Evolutionary conservation across 2,113 vertebrate genomes (phyloP).

Genomic region (Neodontobutis hainanensis): DNA sequence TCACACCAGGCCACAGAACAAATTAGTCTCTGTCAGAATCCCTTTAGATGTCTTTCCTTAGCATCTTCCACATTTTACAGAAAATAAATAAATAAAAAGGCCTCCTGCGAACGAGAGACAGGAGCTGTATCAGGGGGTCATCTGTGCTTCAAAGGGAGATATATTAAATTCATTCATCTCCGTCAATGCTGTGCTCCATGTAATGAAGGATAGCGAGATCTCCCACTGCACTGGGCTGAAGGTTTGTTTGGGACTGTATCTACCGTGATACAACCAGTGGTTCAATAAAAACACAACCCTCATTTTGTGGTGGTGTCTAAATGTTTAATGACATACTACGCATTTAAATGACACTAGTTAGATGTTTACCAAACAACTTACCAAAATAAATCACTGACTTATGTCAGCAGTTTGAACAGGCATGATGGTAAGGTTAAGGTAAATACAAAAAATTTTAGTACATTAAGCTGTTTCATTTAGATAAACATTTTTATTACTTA

Average conservation of each 20-base stretch:
- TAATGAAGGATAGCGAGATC: slow-evolving; percentile 67
- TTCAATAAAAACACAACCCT: slow-evolving; percentile 64
- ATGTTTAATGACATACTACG: not conserved
- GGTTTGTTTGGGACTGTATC: slow-evolving; percentile 72
- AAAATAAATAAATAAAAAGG: slow-evolving; percentile 38
- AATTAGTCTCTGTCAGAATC: slow-evolving; percentile 66
- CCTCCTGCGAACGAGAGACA: slow-evolving; percentile 55
- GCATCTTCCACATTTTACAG: slow-evolving; percentile 52
- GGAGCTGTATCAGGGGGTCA: slow-evolving; percentile 72
- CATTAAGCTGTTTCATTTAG: no score
- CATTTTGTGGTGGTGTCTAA: slow-evolving; percentile 14
- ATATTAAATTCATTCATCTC: slow-evolving; percentile 76
- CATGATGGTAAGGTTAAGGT: no score
- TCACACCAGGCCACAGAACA: slow-evolving; percentile 55
- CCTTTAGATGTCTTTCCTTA: slow-evolving; percentile 58
- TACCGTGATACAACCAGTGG: slow-evolving; percentile 70
- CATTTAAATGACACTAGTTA: no score
- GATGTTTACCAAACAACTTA: no score
- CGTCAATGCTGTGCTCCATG: slow-evolving; percentile 64
- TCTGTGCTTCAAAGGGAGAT: slow-evolving; percentile 70
- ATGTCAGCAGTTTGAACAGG: no score
- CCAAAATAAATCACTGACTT: no score
- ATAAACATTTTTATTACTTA: no score
- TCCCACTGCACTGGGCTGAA: slow-evolving; percentile 53
- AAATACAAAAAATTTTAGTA: no score